Evolutionary conservation across 2,113 vertebrate species (phyloP).

Genomic region (Platanista minor): DNA sequence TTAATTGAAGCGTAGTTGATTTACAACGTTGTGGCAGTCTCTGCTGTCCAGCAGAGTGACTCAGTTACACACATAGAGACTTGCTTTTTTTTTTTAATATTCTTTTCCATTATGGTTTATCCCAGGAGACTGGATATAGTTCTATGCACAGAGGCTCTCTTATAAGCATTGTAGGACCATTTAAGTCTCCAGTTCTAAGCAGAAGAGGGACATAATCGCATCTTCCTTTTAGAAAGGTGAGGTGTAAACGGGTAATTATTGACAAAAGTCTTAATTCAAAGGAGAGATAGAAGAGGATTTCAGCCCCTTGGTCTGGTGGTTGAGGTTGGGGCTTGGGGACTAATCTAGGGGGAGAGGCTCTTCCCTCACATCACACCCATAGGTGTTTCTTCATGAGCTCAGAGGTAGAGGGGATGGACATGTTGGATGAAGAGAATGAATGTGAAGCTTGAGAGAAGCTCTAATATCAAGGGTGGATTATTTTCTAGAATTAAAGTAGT

Average conservation of each 20-base stretch:
- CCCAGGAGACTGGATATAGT: no score
- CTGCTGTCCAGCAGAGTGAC: no score
- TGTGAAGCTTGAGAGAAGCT: background rate
- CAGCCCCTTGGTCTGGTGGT: background rate
- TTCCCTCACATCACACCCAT: background rate
- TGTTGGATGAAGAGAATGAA: background rate
- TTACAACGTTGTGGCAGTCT: no score
- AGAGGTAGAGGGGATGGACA: background rate
- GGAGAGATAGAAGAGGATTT: background rate
- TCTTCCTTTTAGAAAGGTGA: background rate
- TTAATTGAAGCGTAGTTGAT: no score
- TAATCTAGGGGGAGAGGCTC: background rate
- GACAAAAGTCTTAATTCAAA: background rate
- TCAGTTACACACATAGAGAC: no score
- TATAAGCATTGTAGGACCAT: background rate
- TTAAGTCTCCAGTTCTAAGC: background rate
- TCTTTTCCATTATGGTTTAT: no score
- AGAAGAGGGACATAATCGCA: background rate
- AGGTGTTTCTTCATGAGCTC: background rate
- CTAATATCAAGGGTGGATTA: background rate
- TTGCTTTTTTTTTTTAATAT: no score
- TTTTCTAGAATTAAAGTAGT: background rate
- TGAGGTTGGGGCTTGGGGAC: background rate
- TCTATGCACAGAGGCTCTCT: background rate
- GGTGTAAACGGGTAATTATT: background rate